Evolutionary conservation across 2,797 vertebrate species (phyloP), one percentile per base, ranked within the genome.

Genomic region (Sebastes alutus): DNA sequence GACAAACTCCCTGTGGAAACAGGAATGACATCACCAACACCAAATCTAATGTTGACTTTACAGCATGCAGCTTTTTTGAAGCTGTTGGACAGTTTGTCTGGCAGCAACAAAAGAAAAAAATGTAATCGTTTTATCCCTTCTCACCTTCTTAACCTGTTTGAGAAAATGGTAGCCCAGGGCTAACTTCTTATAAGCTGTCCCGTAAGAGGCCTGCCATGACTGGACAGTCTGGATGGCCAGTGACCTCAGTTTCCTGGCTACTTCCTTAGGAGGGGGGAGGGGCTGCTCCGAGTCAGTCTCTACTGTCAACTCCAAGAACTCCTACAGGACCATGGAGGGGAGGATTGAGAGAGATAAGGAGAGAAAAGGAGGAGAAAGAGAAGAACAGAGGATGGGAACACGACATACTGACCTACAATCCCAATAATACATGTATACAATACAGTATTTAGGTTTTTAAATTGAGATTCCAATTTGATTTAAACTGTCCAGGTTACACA

Each of bases 141-240:
- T 72, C 92, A 98, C 98, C 98, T 99, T 98, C 84, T 98, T 98
- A 60, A 96, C 96, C 81, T 96, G 96, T 75, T 96, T 97, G 22
- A 99, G 92, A 77, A 98, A 99, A 86, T 97, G 95, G 83, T 97
- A 98, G 46, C 98, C 98, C 82, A 99, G 86, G 1, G 97, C 93
- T 7, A 99, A 95, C 90, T 98, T 97, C 95, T 98, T 99, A 84
- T 99, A 99, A 9, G 97, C 97, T 0, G 95, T 81, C 1, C 98
- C 98, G 0, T 96, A 99, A 0, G 92, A 93, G 8, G 91, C 88
- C 1, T 98, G 96, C 99, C 99, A 99, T 0, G 91, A 91, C 0
- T 96, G 96, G 14, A 99, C 80, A 0, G 97, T 95, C 77, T 84
- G 93, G 35, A 97, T 92, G 22, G 97, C 97, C 0, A 92, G 93